These are phyloP conservation scores for Garrulus glandarius DNA, from an alignment of 2,797 vertebrate genomes.

Conservation along the genomic window DNA sequence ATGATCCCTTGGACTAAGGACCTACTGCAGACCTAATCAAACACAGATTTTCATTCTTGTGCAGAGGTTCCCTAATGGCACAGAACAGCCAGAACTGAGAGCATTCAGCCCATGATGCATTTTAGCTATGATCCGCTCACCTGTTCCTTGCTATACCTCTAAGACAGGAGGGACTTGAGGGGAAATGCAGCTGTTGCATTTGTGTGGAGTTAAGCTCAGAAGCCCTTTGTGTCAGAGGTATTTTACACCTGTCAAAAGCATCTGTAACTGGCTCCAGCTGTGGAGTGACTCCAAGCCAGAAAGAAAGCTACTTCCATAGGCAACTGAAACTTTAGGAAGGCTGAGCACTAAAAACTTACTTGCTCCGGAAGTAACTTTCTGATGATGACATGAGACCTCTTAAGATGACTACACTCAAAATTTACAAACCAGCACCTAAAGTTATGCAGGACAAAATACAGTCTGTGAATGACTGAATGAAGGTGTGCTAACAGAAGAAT, in stretches of 20 bases:
- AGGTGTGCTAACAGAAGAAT: neutral
- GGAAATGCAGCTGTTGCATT: neutral
- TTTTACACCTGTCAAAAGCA: neutral
- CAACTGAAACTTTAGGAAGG: neutral
- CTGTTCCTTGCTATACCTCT: neutral
- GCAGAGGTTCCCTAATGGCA: neutral
- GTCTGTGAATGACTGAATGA: neutral
- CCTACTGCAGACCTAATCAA: neutral
- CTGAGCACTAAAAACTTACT: neutral
- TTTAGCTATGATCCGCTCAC: neutral
- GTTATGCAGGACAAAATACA: accelerated
- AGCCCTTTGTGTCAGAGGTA: neutral
- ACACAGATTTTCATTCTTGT: neutral
- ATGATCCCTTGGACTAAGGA: too few relatives aligned
- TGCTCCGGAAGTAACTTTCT: neutral
- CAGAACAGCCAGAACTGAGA: neutral
- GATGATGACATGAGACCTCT: neutral
- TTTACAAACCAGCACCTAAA: neutral
- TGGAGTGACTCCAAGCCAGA: neutral
- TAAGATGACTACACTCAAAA: neutral
- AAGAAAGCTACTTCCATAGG: neutral
- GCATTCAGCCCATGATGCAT: neutral
- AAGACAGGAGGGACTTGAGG: neutral
- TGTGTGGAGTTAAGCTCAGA: neutral
- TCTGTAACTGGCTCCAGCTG: neutral